Conservation (phyloP, 2,113 vertebrate genomes). For the Caretta caretta region DNA sequence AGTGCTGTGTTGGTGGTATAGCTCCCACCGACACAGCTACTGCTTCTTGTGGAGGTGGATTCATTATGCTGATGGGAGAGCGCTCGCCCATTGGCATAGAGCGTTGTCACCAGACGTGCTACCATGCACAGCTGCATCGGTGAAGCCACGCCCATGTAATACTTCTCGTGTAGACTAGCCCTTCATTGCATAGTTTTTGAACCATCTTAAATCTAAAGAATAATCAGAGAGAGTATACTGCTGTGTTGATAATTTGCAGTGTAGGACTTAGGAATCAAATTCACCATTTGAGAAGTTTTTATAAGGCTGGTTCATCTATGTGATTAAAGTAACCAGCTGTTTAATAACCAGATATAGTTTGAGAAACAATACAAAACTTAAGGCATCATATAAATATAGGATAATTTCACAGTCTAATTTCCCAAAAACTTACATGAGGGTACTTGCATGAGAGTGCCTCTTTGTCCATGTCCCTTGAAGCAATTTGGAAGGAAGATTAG, state of each 20-base stretch:
- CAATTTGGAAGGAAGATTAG: background rate
- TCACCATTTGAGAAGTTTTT: background rate
- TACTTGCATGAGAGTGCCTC: background rate
- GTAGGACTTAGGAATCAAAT: background rate
- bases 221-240: background rate
- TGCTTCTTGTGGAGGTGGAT: too few relatives aligned
- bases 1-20: too few relatives aligned
- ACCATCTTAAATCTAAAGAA: background rate
- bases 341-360: background rate
- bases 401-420: background rate
- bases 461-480: background rate
- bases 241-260: background rate
- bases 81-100: too few relatives aligned
- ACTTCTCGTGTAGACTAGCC: background rate
- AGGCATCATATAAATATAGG: background rate
- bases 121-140: too few relatives aligned
- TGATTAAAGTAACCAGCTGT: background rate
- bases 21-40: too few relatives aligned
- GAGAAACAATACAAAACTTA: background rate
- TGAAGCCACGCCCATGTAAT: background rate
- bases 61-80: too few relatives aligned
- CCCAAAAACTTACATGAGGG: accelerated
- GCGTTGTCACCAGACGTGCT: too few relatives aligned
- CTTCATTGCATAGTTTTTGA: background rate
- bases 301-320: background rate